Evolutionary conservation across 2,888 invertebrate genomes (phyloP).

Genomic region (Sialis fuliginosa): DNA sequence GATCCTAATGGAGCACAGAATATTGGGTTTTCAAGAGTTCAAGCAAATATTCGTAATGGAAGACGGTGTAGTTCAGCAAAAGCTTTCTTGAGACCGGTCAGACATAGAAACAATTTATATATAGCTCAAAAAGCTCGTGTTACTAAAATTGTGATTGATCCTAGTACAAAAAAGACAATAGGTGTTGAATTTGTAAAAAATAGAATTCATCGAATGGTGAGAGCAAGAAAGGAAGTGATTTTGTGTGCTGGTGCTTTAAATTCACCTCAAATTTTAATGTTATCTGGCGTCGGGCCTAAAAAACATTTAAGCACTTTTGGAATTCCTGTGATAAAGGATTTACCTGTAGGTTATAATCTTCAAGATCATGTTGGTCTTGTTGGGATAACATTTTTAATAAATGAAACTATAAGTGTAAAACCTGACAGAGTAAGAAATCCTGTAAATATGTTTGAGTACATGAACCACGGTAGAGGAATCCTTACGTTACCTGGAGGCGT

Average conservation of each 20-base stretch:
- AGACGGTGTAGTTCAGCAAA: constrained; percentile 55
- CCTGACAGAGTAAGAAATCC: constrained; percentile 22
- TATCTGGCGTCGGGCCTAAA: constrained; percentile 59
- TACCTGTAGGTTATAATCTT: constrained; percentile 57
- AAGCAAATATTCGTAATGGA: constrained; percentile 47
- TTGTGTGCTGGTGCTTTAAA: constrained; percentile 62
- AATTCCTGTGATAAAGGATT: constrained; percentile 41
- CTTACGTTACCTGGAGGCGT: constrained; percentile 63
- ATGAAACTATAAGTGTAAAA: constrained; percentile 40
- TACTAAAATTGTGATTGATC: constrained; percentile 42
- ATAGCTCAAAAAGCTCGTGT: constrained; percentile 48
- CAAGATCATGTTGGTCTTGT: constrained; percentile 59
- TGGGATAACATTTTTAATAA: constrained; percentile 49
- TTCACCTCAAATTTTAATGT: constrained; percentile 65
- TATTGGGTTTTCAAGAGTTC: constrained; percentile 43
- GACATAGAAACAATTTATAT: constrained; percentile 41
- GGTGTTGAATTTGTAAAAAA: constrained; percentile 50
- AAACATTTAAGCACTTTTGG: constrained; percentile 36
- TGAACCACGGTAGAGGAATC: constrained; percentile 45
- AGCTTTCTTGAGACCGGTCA: constrained; percentile 50
- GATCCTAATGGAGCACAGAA: constrained; percentile 45
- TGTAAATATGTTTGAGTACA: constrained; percentile 39
- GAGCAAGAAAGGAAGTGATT: constrained; percentile 54
- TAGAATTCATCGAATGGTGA: constrained; percentile 28
- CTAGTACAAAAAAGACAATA: constrained; percentile 32